Base-by-base conservation (phyloP, 1,140 invertebrate species). In the Subanguina moxae region DNA sequence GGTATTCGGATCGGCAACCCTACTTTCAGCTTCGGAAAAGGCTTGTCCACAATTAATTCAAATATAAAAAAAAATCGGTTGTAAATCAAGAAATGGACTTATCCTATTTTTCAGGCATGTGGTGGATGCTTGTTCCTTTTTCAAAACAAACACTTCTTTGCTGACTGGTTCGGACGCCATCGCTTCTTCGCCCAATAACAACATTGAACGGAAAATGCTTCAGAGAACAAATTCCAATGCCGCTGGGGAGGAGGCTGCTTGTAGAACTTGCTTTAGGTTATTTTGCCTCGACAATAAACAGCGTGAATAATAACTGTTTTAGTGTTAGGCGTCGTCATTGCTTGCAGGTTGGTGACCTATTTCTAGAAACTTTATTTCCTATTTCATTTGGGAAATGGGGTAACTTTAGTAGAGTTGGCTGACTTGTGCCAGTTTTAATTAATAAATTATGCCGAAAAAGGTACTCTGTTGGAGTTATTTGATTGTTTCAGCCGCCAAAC, bases 71-170 rank as follows among this genome's bases (percentile, higher is more conserved):
- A n/a, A n/a, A n/a, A n/a, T n/a, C n/a, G n/a, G n/a, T n/a, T n/a
- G n/a, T n/a, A n/a, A n/a, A n/a, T n/a, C n/a, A n/a, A n/a, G n/a
- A n/a, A n/a, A n/a, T n/a, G n/a, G n/a, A n/a, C n/a, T n/a, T n/a
- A n/a, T n/a, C n/a, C n/a, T n/a, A 64, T 19, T 42, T 78, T 78
- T 63, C 64, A 79, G 77, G 68, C 68, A 81, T 64, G 79, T 82
- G 19, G 80, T 82, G 15, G 80, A 82, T 42, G 80, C 80, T 9
- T 82, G 80, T 61, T 78, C 78, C 23, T 82, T 82, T 67, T 82
- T 82, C 76, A 82, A 82, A 63, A 70, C 58, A 15, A 82, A 82
- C 62, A 67, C 68, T 11, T 66, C 67, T 19, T 66, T 80, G 23
- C 62, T 80, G 52, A 70, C 72, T 52, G 69, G 71, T 1, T 65